A percentile compares a stretch with the other conserved stretches of the same genome.
These are phyloP conservation scores for Notocelia uddmanniana DNA, from an alignment of 2,888 invertebrate genomes.

Conservation along the genomic window DNA sequence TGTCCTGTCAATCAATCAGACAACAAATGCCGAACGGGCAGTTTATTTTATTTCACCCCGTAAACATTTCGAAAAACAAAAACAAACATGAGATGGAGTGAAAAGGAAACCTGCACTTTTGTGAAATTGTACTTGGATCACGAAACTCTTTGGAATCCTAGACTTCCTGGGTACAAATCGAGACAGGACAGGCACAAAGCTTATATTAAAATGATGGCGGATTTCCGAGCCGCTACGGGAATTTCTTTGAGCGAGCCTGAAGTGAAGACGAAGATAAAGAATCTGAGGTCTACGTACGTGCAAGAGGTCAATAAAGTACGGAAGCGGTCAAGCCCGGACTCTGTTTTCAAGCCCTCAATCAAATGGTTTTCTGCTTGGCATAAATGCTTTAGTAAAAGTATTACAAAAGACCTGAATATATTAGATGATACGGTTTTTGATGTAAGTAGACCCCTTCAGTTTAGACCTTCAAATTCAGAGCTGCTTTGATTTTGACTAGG, in stretches of 20 bases:
- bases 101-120: constrained; percentile 74
- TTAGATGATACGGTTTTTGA: constrained; percentile 47
- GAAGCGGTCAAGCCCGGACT: constrained; percentile 59
- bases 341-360: constrained; percentile 63
- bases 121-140: constrained; percentile 76
- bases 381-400: constrained; percentile 53
- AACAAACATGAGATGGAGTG: constrained; percentile 73
- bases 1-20: background rate
- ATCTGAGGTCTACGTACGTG: constrained; percentile 67
- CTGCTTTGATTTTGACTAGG: no score
- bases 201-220: constrained; percentile 61
- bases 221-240: constrained; percentile 65
- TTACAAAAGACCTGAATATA: constrained; percentile 29
- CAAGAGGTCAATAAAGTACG: constrained; percentile 71
- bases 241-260: constrained; percentile 64
- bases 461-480: background rate
- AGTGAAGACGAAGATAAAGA: constrained; percentile 68
- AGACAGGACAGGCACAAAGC: constrained; percentile 66
- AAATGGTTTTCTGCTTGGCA: constrained; percentile 73
- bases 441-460: constrained; percentile 42
- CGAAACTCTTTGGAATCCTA: constrained; percentile 75
- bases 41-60: constrained; percentile 1
- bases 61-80: constrained; percentile 28
- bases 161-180: constrained; percentile 68
- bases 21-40: constrained; percentile 8